Evolutionary conservation across 1,140 invertebrate genomes (phyloP).

Genomic region (Drosophila asahinai): DNA sequence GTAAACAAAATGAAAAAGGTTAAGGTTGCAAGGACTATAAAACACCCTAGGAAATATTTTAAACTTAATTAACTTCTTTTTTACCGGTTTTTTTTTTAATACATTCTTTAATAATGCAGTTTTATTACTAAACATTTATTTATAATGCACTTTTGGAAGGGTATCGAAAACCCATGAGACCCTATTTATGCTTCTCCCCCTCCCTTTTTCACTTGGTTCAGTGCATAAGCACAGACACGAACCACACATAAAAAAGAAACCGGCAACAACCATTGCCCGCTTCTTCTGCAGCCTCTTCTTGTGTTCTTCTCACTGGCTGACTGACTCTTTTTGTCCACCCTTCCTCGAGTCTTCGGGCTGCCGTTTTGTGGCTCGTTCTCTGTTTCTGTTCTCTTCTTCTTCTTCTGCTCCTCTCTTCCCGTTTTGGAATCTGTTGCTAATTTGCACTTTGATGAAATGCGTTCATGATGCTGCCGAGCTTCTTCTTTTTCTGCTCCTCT

Average conservation of each 20-base stretch:
- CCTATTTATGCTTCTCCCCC: neutral
- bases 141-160: neutral
- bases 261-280: constrained; percentile 19
- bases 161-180: constrained; percentile 3
- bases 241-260: constrained; percentile 42
- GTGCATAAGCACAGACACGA: constrained; percentile 64
- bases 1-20: neutral
- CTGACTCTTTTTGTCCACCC: constrained; percentile 8
- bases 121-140: neutral
- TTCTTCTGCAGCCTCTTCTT: constrained; percentile 24
- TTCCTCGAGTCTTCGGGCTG: constrained; percentile 4
- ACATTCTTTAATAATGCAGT: neutral
- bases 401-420: constrained; percentile 17
- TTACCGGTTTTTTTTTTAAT: neutral
- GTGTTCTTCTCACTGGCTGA: constrained; percentile 3
- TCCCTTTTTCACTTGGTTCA: constrained; percentile 22
- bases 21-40: no score
- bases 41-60: neutral
- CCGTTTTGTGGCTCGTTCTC: constrained; percentile 42
- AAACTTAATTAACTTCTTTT: neutral
- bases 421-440: constrained; percentile 76
- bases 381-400: neutral
- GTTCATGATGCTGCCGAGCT: constrained; percentile 47
- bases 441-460: constrained; percentile 83
- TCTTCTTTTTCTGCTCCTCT: constrained; percentile 17